Base-by-base conservation (phyloP, 2,797 vertebrate species). In the Enteromius radiatus region DNA sequence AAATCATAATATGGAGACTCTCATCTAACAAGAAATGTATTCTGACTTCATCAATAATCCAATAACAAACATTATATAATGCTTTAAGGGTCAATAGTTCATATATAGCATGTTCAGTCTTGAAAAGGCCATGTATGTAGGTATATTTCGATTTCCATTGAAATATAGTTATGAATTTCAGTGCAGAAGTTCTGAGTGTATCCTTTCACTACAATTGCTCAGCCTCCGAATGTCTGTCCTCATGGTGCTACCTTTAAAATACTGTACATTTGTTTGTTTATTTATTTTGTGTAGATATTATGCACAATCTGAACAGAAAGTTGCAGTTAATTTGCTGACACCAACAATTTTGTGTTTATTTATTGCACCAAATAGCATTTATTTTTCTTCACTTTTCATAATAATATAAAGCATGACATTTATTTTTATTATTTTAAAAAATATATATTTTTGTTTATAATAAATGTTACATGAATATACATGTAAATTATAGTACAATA, bases 151-250 rank as follows among this genome's bases (percentile, higher is more conserved):
- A 41, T 41, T 41, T 41, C 38, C 9, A 28, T 69, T 26, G 5
- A 69, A 4, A 47, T 70, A 5, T 41, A 28, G 59, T 33, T 82
- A 52, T 84, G 47, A 61, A 68, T 74, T 23, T 38, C 71, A 36
- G 31, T 54, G 71, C 33, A 75, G n/a, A 59, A 19, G 21, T 17
- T 33, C 52, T 75, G 73, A 75, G 73, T 26, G n/a, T 41, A 75
- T 74, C 47, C 54, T 54, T 47, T 73, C 47, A 73, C 45, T 52
- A 73, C 8, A 73, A 52, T 47, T 71, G 68, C 19, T 49, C 9
- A 71, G 43, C 43, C 38, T 47, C 8, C 15, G 7, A 17, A 28
- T 11, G 26, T 47, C 26, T 31, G 43, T 71, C 26, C 43, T 68
- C 38, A 43, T 11, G 3, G 36, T 15, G 38, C 12, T 26, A 63